Base-by-base conservation (phyloP, 2,113 vertebrate species). In the Brachypteracias leptosomus region DNA sequence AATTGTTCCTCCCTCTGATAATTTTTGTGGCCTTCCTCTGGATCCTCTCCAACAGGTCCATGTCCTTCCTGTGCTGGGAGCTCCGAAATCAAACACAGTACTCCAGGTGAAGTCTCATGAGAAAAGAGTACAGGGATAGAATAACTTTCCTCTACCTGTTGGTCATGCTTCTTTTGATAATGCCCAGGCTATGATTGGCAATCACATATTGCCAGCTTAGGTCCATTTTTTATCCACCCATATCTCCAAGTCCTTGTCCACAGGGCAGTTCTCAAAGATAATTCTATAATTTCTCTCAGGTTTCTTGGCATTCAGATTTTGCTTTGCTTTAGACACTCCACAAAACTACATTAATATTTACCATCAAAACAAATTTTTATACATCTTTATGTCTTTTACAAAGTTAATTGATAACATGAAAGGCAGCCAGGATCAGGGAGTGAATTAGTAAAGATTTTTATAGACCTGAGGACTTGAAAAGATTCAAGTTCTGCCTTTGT, bases 391-490 rank as follows among this genome's bases (percentile, higher is more conserved):
- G 65, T 88, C 3, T 85, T 93, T 55, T 77, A 44, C 20, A 68
- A 59, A 81, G n/a, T 81, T 25, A 86, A 52, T 52, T 78, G 18
- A 28, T 72, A 81, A 71, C 9, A 44, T 4, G 66, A 67, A 63
- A 75, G 10, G 14, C 44, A 83, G 6, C 0, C 9, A 52, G 47
- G 55, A 33, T 35, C 22, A 84, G 13, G 28, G 20, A 52, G 5
- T n/a, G 33, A 77, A 79, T 76, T 88, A 73, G 25, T 75, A 54
- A 33, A 66, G 29, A 58, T 68, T 94, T 90, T 87, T 74, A 52
- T 47, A 61, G 49, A 87, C 8, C 8, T 44, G 36, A 71, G 31
- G 31, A 51, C 33, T 73, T 87, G 49, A 89, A 92, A 94, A 85
- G 35, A 36, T 12, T 81, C 1, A 4, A 52, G 47, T 89, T 25